phyloP scores from a whole-genome alignment of 2,888 invertebrate species.

The Catocala fraxini region DNA sequence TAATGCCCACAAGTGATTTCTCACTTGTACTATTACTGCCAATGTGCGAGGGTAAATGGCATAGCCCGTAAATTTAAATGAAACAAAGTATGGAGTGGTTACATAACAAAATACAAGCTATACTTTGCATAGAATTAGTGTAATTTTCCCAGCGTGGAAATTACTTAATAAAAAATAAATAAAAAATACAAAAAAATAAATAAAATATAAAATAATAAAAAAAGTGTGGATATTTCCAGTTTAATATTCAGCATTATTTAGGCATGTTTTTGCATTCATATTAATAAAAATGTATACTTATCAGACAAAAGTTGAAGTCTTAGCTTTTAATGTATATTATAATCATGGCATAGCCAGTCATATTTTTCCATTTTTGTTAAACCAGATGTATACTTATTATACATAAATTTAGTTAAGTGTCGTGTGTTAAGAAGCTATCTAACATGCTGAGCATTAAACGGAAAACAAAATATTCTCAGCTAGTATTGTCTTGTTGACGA shows the following conservation, averaged over 20 bases:
- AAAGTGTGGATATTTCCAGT: conserved; percentile 87
- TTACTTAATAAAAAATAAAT: conserved; percentile 78
- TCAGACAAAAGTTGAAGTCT: conserved; percentile 68
- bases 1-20: conserved; percentile 66
- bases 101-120: conserved; percentile 91
- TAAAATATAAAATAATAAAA: conserved; percentile 66
- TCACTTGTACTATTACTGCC: conserved; percentile 81
- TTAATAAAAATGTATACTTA: conserved; percentile 76
- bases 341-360: conserved; percentile 73
- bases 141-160: conserved; percentile 92
- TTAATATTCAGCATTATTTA: conserved; percentile 88
- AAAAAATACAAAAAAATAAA: conserved; percentile 63
- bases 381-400: conserved; percentile 64
- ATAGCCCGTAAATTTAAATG: conserved; percentile 85
- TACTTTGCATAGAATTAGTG: conserved; percentile 98
- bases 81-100: conserved; percentile 87
- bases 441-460: conserved; percentile 87
- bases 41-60: conserved; percentile 86
- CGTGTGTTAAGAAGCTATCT: conserved; percentile 75
- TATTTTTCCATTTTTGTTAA: conserved; percentile 68
- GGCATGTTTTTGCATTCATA: conserved; percentile 84
- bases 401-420: conserved; percentile 69
- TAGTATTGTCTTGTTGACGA: conserved; percentile 84
- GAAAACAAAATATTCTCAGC: conserved; percentile 84
- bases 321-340: conserved; percentile 84